Conservation (phyloP, 2,797 vertebrate genomes). For the Psittacula echo region DNA sequence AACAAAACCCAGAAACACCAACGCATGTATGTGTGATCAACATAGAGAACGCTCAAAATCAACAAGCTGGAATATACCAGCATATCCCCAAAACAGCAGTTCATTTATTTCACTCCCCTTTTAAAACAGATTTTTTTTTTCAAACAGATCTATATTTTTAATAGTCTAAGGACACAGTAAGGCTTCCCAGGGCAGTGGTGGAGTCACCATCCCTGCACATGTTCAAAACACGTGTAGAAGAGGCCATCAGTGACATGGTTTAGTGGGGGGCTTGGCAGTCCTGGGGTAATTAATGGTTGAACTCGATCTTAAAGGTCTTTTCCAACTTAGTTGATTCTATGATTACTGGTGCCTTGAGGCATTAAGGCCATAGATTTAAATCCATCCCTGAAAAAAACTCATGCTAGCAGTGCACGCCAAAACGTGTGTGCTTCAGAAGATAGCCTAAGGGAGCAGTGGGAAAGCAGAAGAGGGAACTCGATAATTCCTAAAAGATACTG, state of each 20-base stretch:
- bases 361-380: background rate
- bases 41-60: background rate
- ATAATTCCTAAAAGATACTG: background rate
- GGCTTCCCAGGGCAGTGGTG: background rate
- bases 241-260: background rate
- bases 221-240: background rate
- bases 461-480: background rate
- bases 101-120: background rate
- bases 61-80: background rate
- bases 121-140: background rate
- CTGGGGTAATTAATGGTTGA: background rate
- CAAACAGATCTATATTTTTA: background rate
- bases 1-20: background rate
- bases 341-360: background rate
- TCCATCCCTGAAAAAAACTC: background rate
- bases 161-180: background rate
- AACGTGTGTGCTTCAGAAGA: background rate
- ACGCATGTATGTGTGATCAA: background rate
- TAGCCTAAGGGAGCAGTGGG: background rate
- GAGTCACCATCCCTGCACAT: background rate
- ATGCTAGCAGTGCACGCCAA: background rate
- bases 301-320: background rate
- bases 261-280: background rate
- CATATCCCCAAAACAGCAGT: background rate
- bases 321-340: background rate